phyloP scores from a whole-genome alignment of 2,888 invertebrate genomes.

The Julus scandinavius region DNA sequence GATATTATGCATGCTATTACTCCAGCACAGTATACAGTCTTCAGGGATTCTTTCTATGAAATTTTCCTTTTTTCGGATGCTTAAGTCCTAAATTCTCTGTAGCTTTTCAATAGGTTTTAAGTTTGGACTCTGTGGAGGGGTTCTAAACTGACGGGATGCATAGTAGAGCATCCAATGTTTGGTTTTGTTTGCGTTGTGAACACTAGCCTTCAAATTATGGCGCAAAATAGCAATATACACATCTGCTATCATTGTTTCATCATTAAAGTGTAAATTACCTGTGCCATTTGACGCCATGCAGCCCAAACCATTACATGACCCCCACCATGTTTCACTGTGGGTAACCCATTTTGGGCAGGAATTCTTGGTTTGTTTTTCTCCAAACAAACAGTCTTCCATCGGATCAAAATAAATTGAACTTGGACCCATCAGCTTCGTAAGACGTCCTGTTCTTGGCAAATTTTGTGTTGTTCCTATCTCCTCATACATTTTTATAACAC shows the following conservation, averaged over 20 bases:
- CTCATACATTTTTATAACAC: background rate
- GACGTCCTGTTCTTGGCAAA: too few relatives aligned
- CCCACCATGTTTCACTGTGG: background rate
- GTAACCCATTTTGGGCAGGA: background rate
- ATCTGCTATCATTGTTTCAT: slow-evolving; percentile 16
- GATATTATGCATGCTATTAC: background rate
- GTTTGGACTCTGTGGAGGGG: slow-evolving; percentile 11
- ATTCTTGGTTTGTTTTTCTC: background rate
- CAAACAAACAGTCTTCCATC: background rate
- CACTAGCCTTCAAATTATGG: background rate
- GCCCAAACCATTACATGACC: background rate
- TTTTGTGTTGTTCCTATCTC: background rate
- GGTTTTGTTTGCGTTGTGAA: background rate
- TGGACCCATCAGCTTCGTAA: background rate
- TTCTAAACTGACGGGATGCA: background rate
- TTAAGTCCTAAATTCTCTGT: background rate
- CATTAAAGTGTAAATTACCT: slow-evolving; percentile 42
- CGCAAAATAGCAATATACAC: background rate
- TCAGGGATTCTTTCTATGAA: background rate
- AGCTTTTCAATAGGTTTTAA: background rate
- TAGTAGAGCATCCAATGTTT: background rate
- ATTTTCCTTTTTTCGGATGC: background rate
- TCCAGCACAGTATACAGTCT: background rate
- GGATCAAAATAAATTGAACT: background rate
- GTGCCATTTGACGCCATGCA: slow-evolving; percentile 45